A percentile compares a stretch with the other conserved stretches of the same genome.
Conservation (phyloP, 2,797 vertebrate species). For the Semotilus atromaculatus region DNA sequence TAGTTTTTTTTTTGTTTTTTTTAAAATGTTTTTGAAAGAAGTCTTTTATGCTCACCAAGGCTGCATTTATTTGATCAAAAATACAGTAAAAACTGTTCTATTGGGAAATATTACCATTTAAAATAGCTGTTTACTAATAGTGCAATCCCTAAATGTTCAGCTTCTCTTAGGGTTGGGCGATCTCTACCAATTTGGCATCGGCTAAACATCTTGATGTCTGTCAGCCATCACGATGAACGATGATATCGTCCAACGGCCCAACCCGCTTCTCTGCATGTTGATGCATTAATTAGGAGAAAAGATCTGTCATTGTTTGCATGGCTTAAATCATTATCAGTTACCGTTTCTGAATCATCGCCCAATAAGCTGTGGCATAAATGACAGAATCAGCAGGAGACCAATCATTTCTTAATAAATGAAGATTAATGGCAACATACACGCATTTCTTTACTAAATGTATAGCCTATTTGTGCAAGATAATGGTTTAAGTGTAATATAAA, state of each 20-base stretch:
- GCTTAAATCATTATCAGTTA: slow-evolving; percentile 12
- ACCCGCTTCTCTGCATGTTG: background rate
- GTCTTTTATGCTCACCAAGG: background rate
- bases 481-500: background rate
- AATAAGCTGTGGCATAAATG: slow-evolving; percentile 72
- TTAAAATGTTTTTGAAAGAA: too few relatives aligned
- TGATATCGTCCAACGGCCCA: too few relatives aligned
- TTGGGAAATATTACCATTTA: background rate
- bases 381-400: slow-evolving; percentile 68
- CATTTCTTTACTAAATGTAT: background rate
- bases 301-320: slow-evolving; percentile 18
- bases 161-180: too few relatives aligned
- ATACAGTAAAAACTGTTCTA: background rate
- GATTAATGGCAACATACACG: slow-evolving; percentile 13
- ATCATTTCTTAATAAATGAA: slow-evolving; percentile 41
- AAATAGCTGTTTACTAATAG: background rate
- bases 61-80: background rate
- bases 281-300: background rate
- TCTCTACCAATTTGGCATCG: too few relatives aligned
- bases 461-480: background rate
- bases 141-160: background rate
- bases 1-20: background rate
- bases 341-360: slow-evolving; percentile 66
- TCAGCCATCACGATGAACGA: too few relatives aligned
- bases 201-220: too few relatives aligned